Evolutionary conservation across 2,888 invertebrate species (phyloP).

Genomic region (Netelia melanura): DNA sequence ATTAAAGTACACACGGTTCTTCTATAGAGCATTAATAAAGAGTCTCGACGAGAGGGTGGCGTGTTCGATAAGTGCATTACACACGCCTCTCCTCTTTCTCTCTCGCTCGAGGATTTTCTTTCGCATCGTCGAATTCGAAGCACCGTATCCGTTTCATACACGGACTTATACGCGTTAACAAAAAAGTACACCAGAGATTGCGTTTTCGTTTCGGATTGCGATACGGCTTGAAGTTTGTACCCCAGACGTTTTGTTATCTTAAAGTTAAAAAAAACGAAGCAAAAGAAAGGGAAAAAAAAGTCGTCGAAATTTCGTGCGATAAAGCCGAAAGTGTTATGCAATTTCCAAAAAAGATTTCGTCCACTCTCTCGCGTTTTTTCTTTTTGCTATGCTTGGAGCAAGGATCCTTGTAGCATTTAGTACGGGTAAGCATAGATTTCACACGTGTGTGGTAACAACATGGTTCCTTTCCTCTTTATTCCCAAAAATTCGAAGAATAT

Average conservation of each 20-base stretch:
- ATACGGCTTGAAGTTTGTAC: constrained; percentile 41
- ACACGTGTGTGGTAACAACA: constrained; percentile 12
- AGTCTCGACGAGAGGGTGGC: constrained; percentile 57
- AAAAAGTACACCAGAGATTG: neutral
- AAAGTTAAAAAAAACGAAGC: neutral
- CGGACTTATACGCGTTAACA: constrained; percentile 28
- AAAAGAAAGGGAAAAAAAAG: constrained; percentile 7
- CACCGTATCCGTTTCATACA: constrained; percentile 53
- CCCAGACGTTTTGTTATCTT: neutral
- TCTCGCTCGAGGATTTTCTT: constrained; percentile 20
- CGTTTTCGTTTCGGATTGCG: neutral
- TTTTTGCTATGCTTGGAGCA: neutral
- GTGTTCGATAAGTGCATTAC: constrained; percentile 63
- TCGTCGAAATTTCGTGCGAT: neutral
- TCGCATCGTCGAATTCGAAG: constrained; percentile 43
- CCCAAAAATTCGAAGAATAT: constrained; percentile 21
- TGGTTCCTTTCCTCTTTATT: constrained; percentile 50
- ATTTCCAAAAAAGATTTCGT: neutral
- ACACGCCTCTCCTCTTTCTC: constrained; percentile 18
- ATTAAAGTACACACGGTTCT: constrained; percentile 55
- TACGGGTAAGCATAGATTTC: neutral
- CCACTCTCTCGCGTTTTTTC: neutral
- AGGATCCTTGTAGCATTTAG: neutral
- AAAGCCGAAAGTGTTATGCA: neutral
- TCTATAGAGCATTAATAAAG: constrained; percentile 67